Base-by-base conservation (phyloP, 2,888 invertebrate species). In the Scaptomyza flava region DNA sequence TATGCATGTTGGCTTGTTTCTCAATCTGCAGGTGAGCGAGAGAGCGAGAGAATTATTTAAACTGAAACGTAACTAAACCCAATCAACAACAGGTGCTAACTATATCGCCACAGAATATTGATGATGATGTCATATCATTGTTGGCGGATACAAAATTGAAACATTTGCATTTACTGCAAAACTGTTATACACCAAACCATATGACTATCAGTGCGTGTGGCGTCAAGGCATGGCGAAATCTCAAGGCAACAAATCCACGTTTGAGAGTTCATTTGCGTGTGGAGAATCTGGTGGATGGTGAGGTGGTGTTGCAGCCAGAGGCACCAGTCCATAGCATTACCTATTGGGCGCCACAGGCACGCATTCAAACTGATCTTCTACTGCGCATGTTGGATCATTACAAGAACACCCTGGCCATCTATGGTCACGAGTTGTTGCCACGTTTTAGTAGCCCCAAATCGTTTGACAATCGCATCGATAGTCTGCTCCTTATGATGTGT, bases 161-260 rank as follows among this genome's bases (percentile, higher is more conserved):
- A 62, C 94, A 96, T 83, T 91, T 97, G 69, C 94, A 96, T 89
- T 93, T 97, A 54, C 90, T 96, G 14, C 96, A 97, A 91, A 96
- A 96, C 89, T 92, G 93, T 47, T 95, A 95, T 72, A 94, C 95
- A 27, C 94, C 95, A 0, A 93, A 93, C 54, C 93, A 94, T 48
- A 85, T 92, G 1, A 91, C 92, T 14, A 92, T 94, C 41, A 92
- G 91, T 69, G 91, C 93, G 67, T 94, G 94, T 72, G 92, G 91
- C 12, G 87, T 89, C 1, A 91, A 91, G 68, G 90, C 91, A 1
- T 93, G 93, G 94, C 92, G 92, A 64, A 84, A 79, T 27, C 89
- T 93, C 6, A 93, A 93, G 58, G 91, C 92, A 54, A 93, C 93
- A 54, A 95, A 95, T 91, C 94, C 94, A 0, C 79, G 88, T 3